Evolutionary conservation across 2,888 invertebrate genomes (phyloP).

Genomic region (Gymnoscelis rufifasciata): DNA sequence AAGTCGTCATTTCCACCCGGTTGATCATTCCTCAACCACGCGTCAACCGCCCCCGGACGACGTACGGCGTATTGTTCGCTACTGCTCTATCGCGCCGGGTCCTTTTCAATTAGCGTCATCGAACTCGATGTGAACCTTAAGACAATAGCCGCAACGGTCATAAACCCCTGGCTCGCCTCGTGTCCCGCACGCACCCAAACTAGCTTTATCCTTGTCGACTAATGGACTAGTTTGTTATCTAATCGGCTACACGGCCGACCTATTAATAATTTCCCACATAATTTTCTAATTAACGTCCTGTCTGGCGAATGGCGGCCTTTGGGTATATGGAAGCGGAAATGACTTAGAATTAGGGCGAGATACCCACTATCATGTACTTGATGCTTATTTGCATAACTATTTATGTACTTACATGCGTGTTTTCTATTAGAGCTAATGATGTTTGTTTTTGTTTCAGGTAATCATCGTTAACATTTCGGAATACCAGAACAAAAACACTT

Average conservation of each 20-base stretch:
- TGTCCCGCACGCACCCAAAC: slow-evolving; percentile 24
- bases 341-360: slow-evolving; percentile 51
- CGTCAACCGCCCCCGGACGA: slow-evolving; percentile 69
- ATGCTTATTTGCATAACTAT: slow-evolving; percentile 41
- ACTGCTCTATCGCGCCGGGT: slow-evolving; percentile 67
- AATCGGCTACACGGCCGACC: slow-evolving; percentile 72
- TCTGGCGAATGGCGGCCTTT: slow-evolving; percentile 48
- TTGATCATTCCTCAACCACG: slow-evolving; percentile 77
- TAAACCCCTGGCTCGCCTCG: slow-evolving; percentile 33
- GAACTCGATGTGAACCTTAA: slow-evolving; percentile 53
- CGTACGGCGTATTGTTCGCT: slow-evolving; percentile 69
- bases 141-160: slow-evolving; percentile 42
- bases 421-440: slow-evolving; percentile 38
- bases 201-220: slow-evolving; percentile 61
- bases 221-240: slow-evolving; percentile 78
- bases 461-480: slow-evolving; percentile 39
- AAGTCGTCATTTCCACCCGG: slow-evolving; percentile 78
- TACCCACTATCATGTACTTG: slow-evolving; percentile 34
- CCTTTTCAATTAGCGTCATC: slow-evolving; percentile 45
- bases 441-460: slow-evolving; percentile 69
- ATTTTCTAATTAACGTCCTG: slow-evolving; percentile 76
- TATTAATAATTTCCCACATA: slow-evolving; percentile 77
- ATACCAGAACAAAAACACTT: slow-evolving; percentile 40
- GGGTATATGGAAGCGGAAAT: slow-evolving; percentile 61
- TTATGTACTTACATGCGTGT: slow-evolving; percentile 27